Evolutionary conservation across 2,113 vertebrate species (phyloP), one percentile per base, ranked within the genome.

Genomic region (Sprattus sprattus): DNA sequence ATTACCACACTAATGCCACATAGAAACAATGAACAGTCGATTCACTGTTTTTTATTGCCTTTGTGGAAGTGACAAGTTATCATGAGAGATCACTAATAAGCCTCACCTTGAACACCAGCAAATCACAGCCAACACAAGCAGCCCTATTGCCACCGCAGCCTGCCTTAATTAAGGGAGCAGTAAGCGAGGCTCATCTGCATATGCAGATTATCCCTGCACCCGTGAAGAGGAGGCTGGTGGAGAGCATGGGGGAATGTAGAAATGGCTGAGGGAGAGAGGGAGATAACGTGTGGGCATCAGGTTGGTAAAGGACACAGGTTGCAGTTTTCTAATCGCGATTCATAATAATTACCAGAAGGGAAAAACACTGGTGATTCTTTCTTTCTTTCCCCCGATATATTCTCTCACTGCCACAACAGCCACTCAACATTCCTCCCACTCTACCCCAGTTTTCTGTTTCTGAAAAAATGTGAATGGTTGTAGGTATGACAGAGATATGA

Each of bases 121-220:
- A 89, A 88, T 91, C 84, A 81, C 78, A 83, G 78, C 86, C 84
- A 89, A 88, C 88, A 87, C 85, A 7, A 85, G 84, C 39, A 47
- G 64, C 57, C 78, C 84, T 75, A 82, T 50, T 44, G 50, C 57
- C 46, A 75, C 71, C 84, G 80, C 83, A 82, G 64, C 81, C 25
- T 67, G 13, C 45, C 60, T 60, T 88, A 88, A 88, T 91, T 89
- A 91, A 91, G n/a, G 16, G 9, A 88, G 80, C 25, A 82, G 67
- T 57, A 64, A 64, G 57, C 54, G 39, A 78, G 13, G 6, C n/a
- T 86, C 64, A 87, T 92, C 91, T 90, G 87, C 86, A 89, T 90
- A 86, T 85, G 85, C 39, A 89, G 81, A 90, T 87, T 46, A n/a
- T 2, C 6, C 50, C 39, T 39, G 45, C 64, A 44, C 22, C 28